A percentile compares a stretch with the other conserved stretches of the same genome.
Conservation (phyloP, 2,888 invertebrate genomes). For the Pammene fasciana region DNA sequence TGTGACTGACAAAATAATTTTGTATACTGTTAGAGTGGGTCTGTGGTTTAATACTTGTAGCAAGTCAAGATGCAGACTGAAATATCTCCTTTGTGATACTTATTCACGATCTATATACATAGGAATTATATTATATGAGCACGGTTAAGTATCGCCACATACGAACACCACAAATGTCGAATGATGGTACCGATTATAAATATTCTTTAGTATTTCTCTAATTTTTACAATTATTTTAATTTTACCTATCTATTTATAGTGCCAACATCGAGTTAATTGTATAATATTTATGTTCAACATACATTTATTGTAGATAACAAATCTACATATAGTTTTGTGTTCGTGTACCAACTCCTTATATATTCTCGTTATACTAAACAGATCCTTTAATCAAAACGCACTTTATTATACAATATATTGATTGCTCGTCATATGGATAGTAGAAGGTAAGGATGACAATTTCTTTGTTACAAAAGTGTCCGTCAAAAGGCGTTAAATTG, state of each 20-base stretch:
- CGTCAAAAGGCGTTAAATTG: too few relatives aligned
- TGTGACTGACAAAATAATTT: too few relatives aligned
- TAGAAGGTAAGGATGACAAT: too few relatives aligned
- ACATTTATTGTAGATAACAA: conserved; percentile 47
- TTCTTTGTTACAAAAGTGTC: too few relatives aligned
- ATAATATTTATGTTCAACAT: conserved; percentile 49
- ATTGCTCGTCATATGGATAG: too few relatives aligned
- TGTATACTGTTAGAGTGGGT: background rate
- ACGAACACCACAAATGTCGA: conserved; percentile 42
- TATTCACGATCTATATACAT: conserved; percentile 71
- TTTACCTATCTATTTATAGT: conserved; percentile 72
- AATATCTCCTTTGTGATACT: conserved; percentile 47
- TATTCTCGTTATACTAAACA: conserved; percentile 44
- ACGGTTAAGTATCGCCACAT: conserved; percentile 50
- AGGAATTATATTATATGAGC: conserved; percentile 67
- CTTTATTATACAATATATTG: background rate
- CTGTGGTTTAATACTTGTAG: background rate
- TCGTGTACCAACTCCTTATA: conserved; percentile 47
- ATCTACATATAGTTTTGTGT: conserved; percentile 48
- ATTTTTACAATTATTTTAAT: conserved; percentile 70
- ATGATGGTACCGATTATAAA: conserved; percentile 51
- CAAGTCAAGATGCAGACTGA: conserved; percentile 10
- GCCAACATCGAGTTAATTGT: conserved; percentile 59
- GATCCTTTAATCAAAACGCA: conserved; percentile 10
- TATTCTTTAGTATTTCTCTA: conserved; percentile 58